These are phyloP conservation scores for Teleogryllus occipitalis DNA, from an alignment of 1,140 invertebrate species.

Conservation along the genomic window DNA sequence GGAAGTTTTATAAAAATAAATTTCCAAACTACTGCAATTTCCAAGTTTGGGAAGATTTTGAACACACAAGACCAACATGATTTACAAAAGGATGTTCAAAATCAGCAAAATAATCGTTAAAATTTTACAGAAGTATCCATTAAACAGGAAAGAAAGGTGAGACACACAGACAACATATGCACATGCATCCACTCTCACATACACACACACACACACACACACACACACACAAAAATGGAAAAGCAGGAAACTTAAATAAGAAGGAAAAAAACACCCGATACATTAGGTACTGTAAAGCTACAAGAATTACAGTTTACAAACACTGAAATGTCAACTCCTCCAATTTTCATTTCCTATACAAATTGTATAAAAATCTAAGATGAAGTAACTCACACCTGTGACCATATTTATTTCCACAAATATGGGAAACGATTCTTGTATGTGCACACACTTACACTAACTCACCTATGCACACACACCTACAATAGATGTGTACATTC, in stretches of 20 bases:
- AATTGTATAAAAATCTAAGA: slow-evolving; percentile 23
- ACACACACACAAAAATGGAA: neutral
- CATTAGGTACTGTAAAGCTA: neutral
- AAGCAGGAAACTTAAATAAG: no score
- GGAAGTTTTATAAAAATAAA: slow-evolving; percentile 19
- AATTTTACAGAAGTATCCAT: neutral
- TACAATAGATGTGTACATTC: no score
- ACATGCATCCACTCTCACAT: neutral
- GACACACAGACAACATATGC: neutral
- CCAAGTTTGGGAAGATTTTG: neutral
- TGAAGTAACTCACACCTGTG: neutral
- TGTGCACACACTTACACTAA: no score
- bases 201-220: neutral
- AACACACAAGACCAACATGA: neutral
- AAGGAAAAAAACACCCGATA: no score
- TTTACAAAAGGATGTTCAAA: neutral
- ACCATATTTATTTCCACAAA: neutral
- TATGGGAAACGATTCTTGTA: neutral
- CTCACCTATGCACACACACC: no score
- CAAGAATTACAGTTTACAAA: slow-evolving; percentile 14
- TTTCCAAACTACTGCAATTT: slow-evolving; percentile 9
- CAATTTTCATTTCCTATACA: slow-evolving; percentile 17
- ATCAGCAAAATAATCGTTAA: neutral
- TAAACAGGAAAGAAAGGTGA: neutral
- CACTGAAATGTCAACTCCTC: slow-evolving; percentile 8